Percentiles rank a stretch among this genome's conserved stretches.
Evolutionary conservation across 2,113 vertebrate species (phyloP).

Genomic region (Siniperca knerii): DNA sequence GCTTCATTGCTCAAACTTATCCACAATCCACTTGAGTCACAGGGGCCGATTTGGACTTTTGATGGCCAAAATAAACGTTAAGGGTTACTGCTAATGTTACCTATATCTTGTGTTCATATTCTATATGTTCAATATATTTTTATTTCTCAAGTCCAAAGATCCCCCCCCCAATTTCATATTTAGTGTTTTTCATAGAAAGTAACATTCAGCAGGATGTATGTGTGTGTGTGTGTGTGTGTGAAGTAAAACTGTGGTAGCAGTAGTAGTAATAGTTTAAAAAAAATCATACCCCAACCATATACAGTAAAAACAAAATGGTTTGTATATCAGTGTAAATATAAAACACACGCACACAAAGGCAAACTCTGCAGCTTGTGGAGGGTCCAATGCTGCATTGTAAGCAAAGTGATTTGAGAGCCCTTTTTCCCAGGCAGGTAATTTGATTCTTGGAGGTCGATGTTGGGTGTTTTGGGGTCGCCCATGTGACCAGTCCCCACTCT

Average conservation of each 20-base stretch:
- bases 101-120: too few species aligned
- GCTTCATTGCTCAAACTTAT: not conserved
- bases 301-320: not conserved
- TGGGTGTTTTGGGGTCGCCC: slow-evolving; percentile 61
- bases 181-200: not conserved
- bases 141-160: not conserved
- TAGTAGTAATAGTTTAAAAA: not conserved
- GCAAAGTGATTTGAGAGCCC: slow-evolving; percentile 65
- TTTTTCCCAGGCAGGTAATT: slow-evolving; percentile 73
- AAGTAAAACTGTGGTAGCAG: not conserved
- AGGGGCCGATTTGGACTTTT: not conserved
- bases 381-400: slow-evolving; percentile 56
- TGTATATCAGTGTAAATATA: slow-evolving; percentile 19
- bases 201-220: not conserved
- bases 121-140: not conserved
- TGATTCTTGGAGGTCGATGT: slow-evolving; percentile 66
- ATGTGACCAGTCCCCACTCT: slow-evolving; percentile 64
- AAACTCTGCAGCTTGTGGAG: slow-evolving; percentile 22
- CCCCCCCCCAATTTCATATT: not conserved
- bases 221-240: not conserved
- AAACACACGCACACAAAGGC: slow-evolving; percentile 29
- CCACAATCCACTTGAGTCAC: not conserved
- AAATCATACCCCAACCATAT: not conserved
- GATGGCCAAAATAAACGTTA: not conserved
- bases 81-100: not conserved